Conservation (phyloP, 1,140 invertebrate species). For the Venustaconcha ellipsiformis region DNA sequence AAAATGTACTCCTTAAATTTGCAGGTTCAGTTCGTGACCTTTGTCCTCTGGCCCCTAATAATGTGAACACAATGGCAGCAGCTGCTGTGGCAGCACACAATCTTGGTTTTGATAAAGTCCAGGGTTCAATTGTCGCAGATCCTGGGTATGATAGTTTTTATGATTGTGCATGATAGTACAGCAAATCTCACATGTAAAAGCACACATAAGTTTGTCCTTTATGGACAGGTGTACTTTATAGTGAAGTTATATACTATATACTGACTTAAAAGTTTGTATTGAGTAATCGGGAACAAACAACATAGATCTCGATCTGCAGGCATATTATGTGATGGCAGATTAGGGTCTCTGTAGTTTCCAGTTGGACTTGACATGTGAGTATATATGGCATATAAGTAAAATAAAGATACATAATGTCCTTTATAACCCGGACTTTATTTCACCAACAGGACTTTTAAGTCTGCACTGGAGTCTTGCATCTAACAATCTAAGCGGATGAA, state of each 20-base stretch:
- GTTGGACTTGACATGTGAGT: neutral
- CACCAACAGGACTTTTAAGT: no score
- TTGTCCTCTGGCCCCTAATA: constrained; percentile 76
- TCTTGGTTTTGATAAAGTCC: constrained; percentile 75
- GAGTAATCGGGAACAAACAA: no score
- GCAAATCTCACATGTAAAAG: neutral
- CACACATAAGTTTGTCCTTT: neutral
- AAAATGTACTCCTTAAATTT: neutral
- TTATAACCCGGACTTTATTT: no score
- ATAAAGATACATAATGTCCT: neutral
- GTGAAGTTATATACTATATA: neutral
- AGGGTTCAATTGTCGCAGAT: constrained; percentile 73
- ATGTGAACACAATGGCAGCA: constrained; percentile 76
- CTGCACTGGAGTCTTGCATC: no score
- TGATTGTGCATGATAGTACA: no score
- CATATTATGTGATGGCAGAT: no score
- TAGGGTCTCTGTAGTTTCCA: neutral
- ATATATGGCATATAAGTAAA: neutral
- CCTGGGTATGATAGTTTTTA: constrained; percentile 66
- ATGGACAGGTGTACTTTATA: neutral
- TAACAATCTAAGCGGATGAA: no score
- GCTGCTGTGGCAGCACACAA: constrained; percentile 74
- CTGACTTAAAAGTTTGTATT: no score
- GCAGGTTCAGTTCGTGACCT: constrained; percentile 72
- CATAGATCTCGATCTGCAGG: no score